Percentiles rank a stretch among this genome's conserved stretches.
Conservation (phyloP, 2,113 vertebrate genomes). For the Pelecanoides urinatrix region DNA sequence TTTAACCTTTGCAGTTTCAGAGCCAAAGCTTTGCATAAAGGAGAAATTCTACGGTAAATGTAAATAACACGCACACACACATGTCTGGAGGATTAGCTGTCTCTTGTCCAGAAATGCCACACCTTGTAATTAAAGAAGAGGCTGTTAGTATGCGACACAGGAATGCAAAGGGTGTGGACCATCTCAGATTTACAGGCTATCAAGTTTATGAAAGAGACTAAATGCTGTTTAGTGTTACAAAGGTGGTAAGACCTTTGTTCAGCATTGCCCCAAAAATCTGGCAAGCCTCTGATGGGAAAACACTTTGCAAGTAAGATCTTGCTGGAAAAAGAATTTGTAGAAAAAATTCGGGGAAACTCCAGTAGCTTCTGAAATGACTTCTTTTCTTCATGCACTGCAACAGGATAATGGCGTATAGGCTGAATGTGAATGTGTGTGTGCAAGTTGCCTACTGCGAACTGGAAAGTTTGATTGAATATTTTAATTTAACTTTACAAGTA, state of each 20-base stretch:
- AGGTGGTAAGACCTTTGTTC: slow-evolving; percentile 64
- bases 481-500: slow-evolving; percentile 34
- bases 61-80: slow-evolving; percentile 38
- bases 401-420: neutral
- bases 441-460: slow-evolving; percentile 11
- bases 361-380: neutral
- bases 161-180: slow-evolving; percentile 59
- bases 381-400: neutral
- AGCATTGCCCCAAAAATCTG: slow-evolving; percentile 46
- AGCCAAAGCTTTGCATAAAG: slow-evolving; percentile 14
- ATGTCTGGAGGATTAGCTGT: slow-evolving; percentile 29
- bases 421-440: neutral
- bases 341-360: slow-evolving; percentile 48
- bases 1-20: slow-evolving; percentile 1
- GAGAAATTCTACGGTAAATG: slow-evolving; percentile 36
- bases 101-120: slow-evolving; percentile 68
- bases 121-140: slow-evolving; percentile 75
- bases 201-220: slow-evolving; percentile 57
- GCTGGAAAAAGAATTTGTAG: slow-evolving; percentile 46
- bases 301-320: slow-evolving; percentile 68
- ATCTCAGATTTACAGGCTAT: slow-evolving; percentile 41
- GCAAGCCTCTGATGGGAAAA: slow-evolving; percentile 47
- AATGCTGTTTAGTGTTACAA: slow-evolving; percentile 54
- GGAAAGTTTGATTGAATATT: slow-evolving; percentile 36
- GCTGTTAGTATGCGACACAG: slow-evolving; percentile 57